These are phyloP conservation scores for Xenopus laevis DNA, from an alignment of 2,113 vertebrate species.

Conservation along the genomic window DNA sequence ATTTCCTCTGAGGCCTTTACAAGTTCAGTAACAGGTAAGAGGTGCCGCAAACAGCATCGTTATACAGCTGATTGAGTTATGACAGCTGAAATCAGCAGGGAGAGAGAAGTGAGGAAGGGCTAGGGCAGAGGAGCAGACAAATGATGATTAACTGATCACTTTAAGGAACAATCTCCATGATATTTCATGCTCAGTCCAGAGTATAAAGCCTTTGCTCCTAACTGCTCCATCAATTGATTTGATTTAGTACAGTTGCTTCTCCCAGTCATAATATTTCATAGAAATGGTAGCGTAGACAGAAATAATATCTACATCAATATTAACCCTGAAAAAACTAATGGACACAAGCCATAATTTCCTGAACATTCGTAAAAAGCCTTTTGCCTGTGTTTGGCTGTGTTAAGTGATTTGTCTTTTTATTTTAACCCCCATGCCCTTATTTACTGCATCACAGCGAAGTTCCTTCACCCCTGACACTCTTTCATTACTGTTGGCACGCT, in stretches of 20 bases:
- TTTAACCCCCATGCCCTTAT: conserved; percentile 45
- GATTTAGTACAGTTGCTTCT: conserved; percentile 94
- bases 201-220: conserved; percentile 81
- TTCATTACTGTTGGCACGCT: conserved; percentile 20
- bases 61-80: conserved; percentile 98
- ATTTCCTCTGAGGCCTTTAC: conserved; percentile 78
- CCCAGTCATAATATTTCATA: conserved; percentile 98
- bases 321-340: conserved; percentile 98
- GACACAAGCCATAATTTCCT: conserved; percentile 87
- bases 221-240: conserved; percentile 99
- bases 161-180: conserved; percentile 99
- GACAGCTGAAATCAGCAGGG: conserved; percentile 90
- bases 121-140: conserved; percentile 83
- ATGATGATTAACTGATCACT: conserved; percentile 99
- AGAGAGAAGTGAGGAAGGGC: conserved; percentile 70
- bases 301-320: conserved; percentile 99
- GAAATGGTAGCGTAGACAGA: conserved; percentile 94
- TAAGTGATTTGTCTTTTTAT: conserved; percentile 61
- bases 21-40: conserved; percentile 68
- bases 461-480: conserved; percentile 34
- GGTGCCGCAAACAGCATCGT: conserved; percentile 64
- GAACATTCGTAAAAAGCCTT: conserved; percentile 84
- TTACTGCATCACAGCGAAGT: conserved; percentile 25
- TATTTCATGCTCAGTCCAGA: conserved; percentile 94
- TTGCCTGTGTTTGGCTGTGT: conserved; percentile 57